Evolutionary conservation across 2,113 vertebrate genomes (phyloP).

Genomic region (Polyodon spathula): DNA sequence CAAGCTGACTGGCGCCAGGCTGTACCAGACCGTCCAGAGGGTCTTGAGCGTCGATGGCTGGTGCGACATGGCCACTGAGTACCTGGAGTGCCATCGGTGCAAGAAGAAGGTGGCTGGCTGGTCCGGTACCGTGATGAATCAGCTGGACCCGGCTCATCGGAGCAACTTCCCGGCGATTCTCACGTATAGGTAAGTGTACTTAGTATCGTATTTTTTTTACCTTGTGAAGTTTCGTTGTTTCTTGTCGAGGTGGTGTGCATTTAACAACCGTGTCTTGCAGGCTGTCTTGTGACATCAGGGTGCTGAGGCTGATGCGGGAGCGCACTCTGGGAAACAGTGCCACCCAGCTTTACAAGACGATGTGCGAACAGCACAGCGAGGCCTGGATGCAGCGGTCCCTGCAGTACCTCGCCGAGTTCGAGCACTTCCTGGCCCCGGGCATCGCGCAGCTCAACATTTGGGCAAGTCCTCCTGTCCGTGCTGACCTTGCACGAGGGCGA

Average conservation of each 20-base stretch:
- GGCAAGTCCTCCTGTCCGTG: no score
- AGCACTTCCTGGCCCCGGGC: no score
- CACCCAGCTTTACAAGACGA: background rate
- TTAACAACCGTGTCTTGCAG: no score
- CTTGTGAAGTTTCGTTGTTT: background rate
- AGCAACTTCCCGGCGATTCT: slow-evolving; percentile 5
- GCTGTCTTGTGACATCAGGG: no score
- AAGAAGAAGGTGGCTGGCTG: slow-evolving; percentile 7
- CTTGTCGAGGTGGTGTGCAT: background rate
- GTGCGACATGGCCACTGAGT: slow-evolving; percentile 14
- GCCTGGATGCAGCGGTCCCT: background rate
- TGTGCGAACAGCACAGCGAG: background rate
- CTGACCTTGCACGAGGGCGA: no score
- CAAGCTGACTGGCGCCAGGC: slow-evolving; percentile 3
- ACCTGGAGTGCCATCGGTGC: slow-evolving; percentile 13
- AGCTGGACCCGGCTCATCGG: slow-evolving; percentile 3
- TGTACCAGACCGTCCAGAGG: slow-evolving; percentile 7
- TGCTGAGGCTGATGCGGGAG: background rate
- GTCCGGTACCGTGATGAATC: background rate
- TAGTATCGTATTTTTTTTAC: background rate
- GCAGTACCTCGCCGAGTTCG: background rate
- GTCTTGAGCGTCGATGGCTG: slow-evolving; percentile 6
- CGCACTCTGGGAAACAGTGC: background rate
- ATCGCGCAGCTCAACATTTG: background rate
- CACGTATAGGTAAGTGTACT: slow-evolving; percentile 9